These are phyloP conservation scores for Campopleginae sp. DNA, from an alignment of 2,888 invertebrate species.

Conservation along the genomic window DNA sequence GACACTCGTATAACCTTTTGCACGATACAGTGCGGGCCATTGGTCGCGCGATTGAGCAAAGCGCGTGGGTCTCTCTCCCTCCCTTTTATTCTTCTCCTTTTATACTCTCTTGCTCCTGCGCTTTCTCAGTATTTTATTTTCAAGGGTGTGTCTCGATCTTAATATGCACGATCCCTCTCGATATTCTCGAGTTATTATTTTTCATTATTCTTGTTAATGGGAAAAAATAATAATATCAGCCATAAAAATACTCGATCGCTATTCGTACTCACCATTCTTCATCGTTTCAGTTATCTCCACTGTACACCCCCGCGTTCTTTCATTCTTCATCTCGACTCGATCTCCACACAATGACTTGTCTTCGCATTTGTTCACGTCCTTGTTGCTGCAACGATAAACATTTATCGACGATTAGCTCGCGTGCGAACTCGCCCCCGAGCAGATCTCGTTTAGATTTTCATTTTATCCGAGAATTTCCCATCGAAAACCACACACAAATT, in stretches of 20 bases:
- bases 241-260: background rate
- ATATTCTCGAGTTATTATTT: slow-evolving; percentile 32
- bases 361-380: slow-evolving; percentile 68
- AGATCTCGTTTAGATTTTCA: slow-evolving; percentile 38
- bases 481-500: slow-evolving; percentile 14
- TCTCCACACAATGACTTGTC: slow-evolving; percentile 34
- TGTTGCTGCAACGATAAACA: slow-evolving; percentile 70
- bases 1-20: slow-evolving; percentile 76
- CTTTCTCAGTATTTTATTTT: slow-evolving; percentile 30
- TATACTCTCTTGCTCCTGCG: background rate
- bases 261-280: slow-evolving; percentile 72
- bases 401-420: slow-evolving; percentile 37
- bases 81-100: background rate
- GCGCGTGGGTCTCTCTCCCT: slow-evolving; percentile 56
- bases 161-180: slow-evolving; percentile 52
- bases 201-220: slow-evolving; percentile 34
- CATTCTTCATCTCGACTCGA: slow-evolving; percentile 43
- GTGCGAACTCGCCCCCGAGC: slow-evolving; percentile 1
- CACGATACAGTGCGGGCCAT: slow-evolving; percentile 66
- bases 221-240: background rate
- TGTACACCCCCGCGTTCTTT: slow-evolving; percentile 53
- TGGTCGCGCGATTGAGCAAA: slow-evolving; percentile 57
- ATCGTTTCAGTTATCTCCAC: slow-evolving; percentile 68
- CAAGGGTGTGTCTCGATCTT: slow-evolving; percentile 63
- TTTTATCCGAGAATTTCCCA: slow-evolving; percentile 48